A percentile compares a stretch with the other conserved stretches of the same genome.
These are phyloP conservation scores for Caenorhabditis angaria DNA, from an alignment of 2,888 invertebrate genomes.

Conservation along the genomic window DNA sequence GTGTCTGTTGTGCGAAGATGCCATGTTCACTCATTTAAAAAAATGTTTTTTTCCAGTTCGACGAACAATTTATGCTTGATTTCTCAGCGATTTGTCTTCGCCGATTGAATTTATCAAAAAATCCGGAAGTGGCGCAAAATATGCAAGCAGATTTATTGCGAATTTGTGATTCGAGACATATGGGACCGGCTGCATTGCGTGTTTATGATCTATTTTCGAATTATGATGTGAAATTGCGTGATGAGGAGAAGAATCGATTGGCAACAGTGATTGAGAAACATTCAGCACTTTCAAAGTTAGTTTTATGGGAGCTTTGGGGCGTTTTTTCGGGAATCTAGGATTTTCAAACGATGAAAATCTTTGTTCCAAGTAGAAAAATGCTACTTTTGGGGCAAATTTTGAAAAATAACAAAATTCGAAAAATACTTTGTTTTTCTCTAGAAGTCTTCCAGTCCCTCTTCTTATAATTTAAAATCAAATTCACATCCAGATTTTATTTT, in stretches of 20 bases:
- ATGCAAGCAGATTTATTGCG: slow-evolving; percentile 50
- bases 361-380: no score
- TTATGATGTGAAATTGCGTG: slow-evolving; percentile 31
- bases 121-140: slow-evolving; percentile 26
- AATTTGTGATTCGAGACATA: slow-evolving; percentile 38
- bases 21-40: no score
- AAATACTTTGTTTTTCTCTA: background rate
- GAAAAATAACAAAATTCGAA: background rate
- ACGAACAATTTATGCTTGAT: slow-evolving; percentile 50
- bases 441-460: no score
- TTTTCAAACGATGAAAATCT: no score
- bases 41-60: slow-evolving; percentile 24
- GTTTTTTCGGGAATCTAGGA: no score
- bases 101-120: slow-evolving; percentile 23
- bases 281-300: slow-evolving; percentile 35
- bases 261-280: slow-evolving; percentile 45
- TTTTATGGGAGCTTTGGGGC: no score
- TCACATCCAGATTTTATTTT: no score
- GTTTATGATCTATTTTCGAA: slow-evolving; percentile 48
- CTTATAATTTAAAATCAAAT: no score
- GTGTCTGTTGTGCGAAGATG: no score
- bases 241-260: slow-evolving; percentile 39
- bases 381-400: no score
- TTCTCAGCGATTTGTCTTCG: slow-evolving; percentile 47
- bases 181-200: slow-evolving; percentile 47